Conservation (phyloP, 2,797 vertebrate species). For the Gila robusta region DNA sequence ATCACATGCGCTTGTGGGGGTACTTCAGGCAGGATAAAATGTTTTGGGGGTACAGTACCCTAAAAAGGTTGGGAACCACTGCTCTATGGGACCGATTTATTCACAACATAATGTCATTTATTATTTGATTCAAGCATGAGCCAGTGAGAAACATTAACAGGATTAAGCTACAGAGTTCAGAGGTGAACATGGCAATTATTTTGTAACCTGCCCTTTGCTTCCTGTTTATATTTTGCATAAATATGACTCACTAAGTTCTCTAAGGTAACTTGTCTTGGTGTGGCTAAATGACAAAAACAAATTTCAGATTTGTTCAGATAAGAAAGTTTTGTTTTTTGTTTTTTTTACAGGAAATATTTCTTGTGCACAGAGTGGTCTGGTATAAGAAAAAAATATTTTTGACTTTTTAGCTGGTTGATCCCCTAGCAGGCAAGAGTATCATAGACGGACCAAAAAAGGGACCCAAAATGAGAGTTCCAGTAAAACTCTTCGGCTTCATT, state of each 20-base stretch:
- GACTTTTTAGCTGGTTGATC: slow-evolving; percentile 45
- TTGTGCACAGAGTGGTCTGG: not conserved
- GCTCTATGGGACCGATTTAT: not conserved
- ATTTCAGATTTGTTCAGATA: not conserved
- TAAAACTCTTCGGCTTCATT: slow-evolving; percentile 47
- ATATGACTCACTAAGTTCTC: slow-evolving; percentile 14
- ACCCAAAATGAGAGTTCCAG: slow-evolving; percentile 39
- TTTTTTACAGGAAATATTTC: not conserved
- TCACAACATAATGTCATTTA: not conserved
- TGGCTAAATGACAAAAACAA: not conserved
- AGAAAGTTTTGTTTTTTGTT: not conserved
- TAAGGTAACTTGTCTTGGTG: not conserved
- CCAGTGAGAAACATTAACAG: not conserved
- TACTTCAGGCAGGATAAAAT: too few relatives aligned
- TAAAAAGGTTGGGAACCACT: too few relatives aligned
- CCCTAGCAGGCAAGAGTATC: not conserved
- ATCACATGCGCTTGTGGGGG: too few relatives aligned
- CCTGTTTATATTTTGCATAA: not conserved
- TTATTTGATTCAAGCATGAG: not conserved
- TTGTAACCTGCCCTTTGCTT: not conserved
- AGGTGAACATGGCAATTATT: not conserved
- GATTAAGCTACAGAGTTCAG: not conserved
- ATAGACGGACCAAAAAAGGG: not conserved
- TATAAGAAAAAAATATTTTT: slow-evolving; percentile 3
- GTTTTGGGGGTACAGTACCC: too few relatives aligned